These are phyloP conservation scores for Oncorhynchus mykiss DNA, from an alignment of 2,113 vertebrate species.

Conservation along the genomic window DNA sequence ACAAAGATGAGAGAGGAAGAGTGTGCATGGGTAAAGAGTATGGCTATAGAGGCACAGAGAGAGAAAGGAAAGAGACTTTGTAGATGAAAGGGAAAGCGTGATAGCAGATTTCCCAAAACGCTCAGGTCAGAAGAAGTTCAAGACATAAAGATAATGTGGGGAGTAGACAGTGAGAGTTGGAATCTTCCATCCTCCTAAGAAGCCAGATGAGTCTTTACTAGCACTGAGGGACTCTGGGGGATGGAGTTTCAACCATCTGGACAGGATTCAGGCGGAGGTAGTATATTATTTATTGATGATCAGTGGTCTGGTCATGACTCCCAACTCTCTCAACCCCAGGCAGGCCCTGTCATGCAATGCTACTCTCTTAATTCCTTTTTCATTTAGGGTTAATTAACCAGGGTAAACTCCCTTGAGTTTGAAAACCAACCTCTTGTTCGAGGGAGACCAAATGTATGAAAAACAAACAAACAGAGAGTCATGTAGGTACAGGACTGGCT, in stretches of 20 bases:
- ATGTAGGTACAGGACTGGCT: no score
- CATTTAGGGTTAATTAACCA: no score
- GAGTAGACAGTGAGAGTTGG: slow-evolving; percentile 18
- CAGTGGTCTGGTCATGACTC: slow-evolving; percentile 7
- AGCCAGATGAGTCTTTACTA: slow-evolving; percentile 45
- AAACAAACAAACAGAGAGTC: no score
- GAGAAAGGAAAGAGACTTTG: slow-evolving; percentile 17
- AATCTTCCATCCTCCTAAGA: slow-evolving; percentile 1
- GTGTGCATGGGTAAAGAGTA: not conserved
- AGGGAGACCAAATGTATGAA: no score
- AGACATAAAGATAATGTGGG: slow-evolving; percentile 48
- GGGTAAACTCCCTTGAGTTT: no score
- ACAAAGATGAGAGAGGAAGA: not conserved
- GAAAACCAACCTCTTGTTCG: no score
- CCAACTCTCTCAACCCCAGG: slow-evolving; percentile 16
- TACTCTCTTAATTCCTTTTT: not conserved
- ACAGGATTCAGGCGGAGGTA: slow-evolving; percentile 33
- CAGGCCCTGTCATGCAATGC: not conserved
- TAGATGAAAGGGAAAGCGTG: slow-evolving; percentile 30
- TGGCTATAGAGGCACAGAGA: not conserved
- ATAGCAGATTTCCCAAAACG: slow-evolving; percentile 20
- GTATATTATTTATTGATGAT: not conserved
- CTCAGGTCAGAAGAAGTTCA: slow-evolving; percentile 44
- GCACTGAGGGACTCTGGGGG: slow-evolving; percentile 50
- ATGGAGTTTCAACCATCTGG: slow-evolving; percentile 32